Conservation (phyloP, 2,797 vertebrate genomes). For the Spinus pinus region DNA sequence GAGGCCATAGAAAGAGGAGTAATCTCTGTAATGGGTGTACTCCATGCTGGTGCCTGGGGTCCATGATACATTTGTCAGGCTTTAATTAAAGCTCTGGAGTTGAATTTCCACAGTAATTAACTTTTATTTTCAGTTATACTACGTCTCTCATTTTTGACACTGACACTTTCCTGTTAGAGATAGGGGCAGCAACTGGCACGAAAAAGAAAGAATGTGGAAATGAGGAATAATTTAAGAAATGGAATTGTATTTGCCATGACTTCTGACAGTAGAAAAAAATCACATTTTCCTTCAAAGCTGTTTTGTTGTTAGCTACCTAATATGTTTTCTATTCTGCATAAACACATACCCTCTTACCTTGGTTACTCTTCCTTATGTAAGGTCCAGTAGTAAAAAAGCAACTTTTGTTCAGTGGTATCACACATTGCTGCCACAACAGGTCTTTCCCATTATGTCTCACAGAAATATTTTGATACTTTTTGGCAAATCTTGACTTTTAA, state of each 20-base stretch:
- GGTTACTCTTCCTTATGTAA: neutral
- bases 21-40: slow-evolving; percentile 55
- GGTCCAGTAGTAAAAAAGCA: neutral
- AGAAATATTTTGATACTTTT: neutral
- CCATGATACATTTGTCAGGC: slow-evolving; percentile 54
- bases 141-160: slow-evolving; percentile 46
- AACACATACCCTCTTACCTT: neutral
- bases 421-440: neutral
- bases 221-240: neutral
- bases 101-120: slow-evolving; percentile 66
- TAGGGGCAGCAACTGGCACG: neutral
- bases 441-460: neutral
- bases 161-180: neutral
- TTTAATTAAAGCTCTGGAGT: slow-evolving; percentile 62
- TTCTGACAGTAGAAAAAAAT: neutral
- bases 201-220: neutral
- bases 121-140: slow-evolving; percentile 53
- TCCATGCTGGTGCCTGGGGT: slow-evolving; percentile 31
- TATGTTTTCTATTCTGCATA: neutral
- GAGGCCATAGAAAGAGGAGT: slow-evolving; percentile 37
- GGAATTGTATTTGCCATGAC: neutral
- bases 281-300: neutral
- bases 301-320: neutral
- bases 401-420: neutral
- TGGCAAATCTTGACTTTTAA: neutral